phyloP scores from a whole-genome alignment of 2,888 invertebrate species.

The Trisateles emortualis region DNA sequence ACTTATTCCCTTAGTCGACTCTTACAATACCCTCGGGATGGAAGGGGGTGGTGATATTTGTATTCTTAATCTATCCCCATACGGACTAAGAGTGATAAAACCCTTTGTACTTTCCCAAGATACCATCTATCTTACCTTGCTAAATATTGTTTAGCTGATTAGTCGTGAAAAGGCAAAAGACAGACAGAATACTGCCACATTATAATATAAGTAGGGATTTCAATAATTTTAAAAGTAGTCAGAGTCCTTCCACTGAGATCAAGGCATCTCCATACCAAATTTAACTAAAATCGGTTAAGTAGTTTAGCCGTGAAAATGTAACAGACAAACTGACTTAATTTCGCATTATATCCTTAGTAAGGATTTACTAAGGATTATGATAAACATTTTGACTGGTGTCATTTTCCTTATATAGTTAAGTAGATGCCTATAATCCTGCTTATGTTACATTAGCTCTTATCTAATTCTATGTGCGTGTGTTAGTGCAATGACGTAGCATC shows the following conservation, averaged over 20 bases:
- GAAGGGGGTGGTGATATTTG: no score
- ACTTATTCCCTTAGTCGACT: no score
- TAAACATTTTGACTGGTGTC: not conserved
- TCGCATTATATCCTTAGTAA: no score
- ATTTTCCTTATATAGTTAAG: not conserved
- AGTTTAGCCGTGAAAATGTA: not conserved
- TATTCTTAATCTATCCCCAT: no score
- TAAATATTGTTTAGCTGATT: no score
- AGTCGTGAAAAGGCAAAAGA: no score
- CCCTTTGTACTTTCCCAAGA: no score
- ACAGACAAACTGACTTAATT: not conserved
- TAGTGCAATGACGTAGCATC: conserved; percentile 48
- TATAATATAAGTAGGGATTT: no score
- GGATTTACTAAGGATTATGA: not conserved
- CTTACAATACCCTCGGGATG: no score
- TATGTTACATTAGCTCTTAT: conserved; percentile 43
- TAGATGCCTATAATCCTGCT: not conserved
- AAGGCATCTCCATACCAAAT: not conserved
- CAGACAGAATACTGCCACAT: no score
- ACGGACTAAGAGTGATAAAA: no score
- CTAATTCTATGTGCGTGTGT: conserved; percentile 48
- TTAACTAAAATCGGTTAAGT: not conserved
- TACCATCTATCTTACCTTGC: no score
- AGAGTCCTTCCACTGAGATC: not conserved
- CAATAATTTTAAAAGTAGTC: not conserved